These are phyloP conservation scores for Mythimna impura DNA, from an alignment of 2,888 invertebrate genomes.

Conservation along the genomic window DNA sequence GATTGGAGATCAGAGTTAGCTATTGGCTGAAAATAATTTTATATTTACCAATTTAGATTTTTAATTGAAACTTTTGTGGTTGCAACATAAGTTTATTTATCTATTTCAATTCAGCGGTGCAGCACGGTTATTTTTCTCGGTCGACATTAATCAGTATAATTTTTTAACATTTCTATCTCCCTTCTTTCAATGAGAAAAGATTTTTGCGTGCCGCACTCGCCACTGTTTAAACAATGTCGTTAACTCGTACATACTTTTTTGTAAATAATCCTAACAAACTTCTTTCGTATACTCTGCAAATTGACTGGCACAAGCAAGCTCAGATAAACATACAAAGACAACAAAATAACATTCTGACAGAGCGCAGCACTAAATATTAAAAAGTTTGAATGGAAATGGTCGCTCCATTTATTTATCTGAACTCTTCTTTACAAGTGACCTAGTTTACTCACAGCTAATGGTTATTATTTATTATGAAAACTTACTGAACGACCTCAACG, in stretches of 20 bases:
- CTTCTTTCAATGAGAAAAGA: too few relatives aligned
- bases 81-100: not conserved
- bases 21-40: conserved; percentile 14
- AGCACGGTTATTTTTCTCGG: not conserved
- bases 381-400: conserved; percentile 22
- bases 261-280: not conserved
- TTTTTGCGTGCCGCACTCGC: too few relatives aligned
- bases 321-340: not conserved
- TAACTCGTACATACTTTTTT: not conserved
- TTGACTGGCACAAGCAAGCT: not conserved
- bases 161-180: not conserved
- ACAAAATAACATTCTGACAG: conserved; percentile 4
- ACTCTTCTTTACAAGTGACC: conserved; percentile 33
- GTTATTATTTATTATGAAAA: conserved; percentile 37
- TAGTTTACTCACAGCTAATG: conserved; percentile 16
- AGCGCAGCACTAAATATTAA: conserved; percentile 17
- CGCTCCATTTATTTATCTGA: conserved; percentile 24
- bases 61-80: not conserved
- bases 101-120: not conserved
- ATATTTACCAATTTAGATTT: conserved; percentile 20
- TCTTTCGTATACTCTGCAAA: not conserved
- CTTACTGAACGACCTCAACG: conserved; percentile 9
- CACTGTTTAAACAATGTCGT: too few relatives aligned
- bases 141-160: not conserved
- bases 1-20: conserved; percentile 30